These are phyloP conservation scores for Cryptoblepharus egeriae DNA, from an alignment of 2,797 vertebrate species.

Conservation along the genomic window DNA sequence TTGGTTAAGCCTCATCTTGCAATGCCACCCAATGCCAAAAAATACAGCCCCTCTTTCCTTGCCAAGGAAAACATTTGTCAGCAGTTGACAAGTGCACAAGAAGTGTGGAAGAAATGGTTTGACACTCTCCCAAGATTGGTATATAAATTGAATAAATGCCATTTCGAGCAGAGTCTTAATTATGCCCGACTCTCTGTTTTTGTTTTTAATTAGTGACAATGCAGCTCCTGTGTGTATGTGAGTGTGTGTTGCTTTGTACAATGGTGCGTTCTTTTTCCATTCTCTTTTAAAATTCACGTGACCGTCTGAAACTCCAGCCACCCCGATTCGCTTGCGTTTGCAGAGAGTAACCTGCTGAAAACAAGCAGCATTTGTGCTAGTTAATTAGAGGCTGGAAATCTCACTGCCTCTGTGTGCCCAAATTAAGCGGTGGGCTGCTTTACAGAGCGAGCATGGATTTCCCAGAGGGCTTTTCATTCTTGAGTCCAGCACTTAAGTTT, in stretches of 20 bases:
- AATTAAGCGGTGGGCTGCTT: conserved; percentile 57
- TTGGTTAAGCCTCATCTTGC: neutral
- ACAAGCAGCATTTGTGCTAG: conserved; percentile 54
- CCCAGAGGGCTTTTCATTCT: conserved; percentile 63
- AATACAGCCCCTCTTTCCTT: neutral
- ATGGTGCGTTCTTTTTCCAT: conserved; percentile 9
- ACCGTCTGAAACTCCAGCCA: conserved; percentile 54
- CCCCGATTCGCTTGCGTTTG: conserved; percentile 5
- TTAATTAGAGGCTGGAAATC: conserved; percentile 67
- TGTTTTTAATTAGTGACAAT: neutral
- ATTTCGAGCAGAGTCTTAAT: neutral
- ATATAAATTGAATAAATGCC: fast-evolving
- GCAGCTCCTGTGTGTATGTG: neutral
- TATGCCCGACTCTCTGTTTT: neutral
- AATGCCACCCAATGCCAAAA: neutral
- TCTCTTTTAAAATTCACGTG: neutral
- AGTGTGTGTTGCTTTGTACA: neutral
- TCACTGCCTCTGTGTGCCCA: conserved; percentile 42
- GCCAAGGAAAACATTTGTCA: neutral
- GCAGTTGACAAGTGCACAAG: fast-evolving
- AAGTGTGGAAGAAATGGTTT: neutral
- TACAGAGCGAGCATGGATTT: conserved; percentile 41
- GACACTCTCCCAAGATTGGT: neutral
- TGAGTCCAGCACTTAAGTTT: conserved; percentile 36
- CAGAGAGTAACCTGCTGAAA: conserved; percentile 45